Conservation (phyloP, 23 tunicate genomes). For the Halocynthia roretzi region DNA sequence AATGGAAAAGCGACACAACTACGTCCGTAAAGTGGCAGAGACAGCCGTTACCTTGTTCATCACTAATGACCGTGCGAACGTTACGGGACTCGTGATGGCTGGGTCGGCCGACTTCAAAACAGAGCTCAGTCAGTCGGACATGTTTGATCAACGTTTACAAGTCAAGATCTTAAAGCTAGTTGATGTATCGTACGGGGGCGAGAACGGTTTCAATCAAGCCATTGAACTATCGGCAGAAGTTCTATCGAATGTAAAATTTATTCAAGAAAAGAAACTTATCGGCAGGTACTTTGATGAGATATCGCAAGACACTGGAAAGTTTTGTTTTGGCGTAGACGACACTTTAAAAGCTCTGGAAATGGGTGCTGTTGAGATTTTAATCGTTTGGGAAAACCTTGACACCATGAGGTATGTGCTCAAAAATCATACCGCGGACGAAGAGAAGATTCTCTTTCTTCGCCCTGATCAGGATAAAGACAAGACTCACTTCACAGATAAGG, state of each 20-base stretch:
- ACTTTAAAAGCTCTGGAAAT: slow-evolving; percentile 90
- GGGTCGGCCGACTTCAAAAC: slow-evolving; percentile 99
- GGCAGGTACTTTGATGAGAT: slow-evolving; percentile 96
- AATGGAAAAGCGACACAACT: slow-evolving; percentile 99
- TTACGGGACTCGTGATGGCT: slow-evolving; percentile 88
- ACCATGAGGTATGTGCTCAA: slow-evolving; percentile 87
- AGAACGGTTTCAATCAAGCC: slow-evolving; percentile 98
- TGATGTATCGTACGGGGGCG: slow-evolving; percentile 98
- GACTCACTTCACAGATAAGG: slow-evolving; percentile 92
- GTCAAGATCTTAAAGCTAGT: slow-evolving; percentile 75
- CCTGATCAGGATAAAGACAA: slow-evolving; percentile 97
- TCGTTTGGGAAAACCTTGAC: slow-evolving; percentile 97
- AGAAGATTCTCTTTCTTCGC: slow-evolving; percentile 70
- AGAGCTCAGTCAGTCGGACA: slow-evolving; percentile 92
- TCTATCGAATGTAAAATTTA: slow-evolving; percentile 90
- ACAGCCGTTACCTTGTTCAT: slow-evolving; percentile 92
- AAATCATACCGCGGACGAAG: slow-evolving; percentile 84
- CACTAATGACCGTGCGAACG: slow-evolving; percentile 90
- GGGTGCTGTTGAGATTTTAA: slow-evolving; percentile 93
- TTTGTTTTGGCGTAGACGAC: slow-evolving; percentile 95
- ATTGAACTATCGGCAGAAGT: slow-evolving; percentile 94
- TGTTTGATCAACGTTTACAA: slow-evolving; percentile 94
- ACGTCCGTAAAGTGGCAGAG: slow-evolving; percentile 97
- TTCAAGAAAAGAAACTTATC: slow-evolving; percentile 96
- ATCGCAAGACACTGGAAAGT: slow-evolving; percentile 96